A percentile compares a stretch with the other conserved stretches of the same genome.
These are phyloP conservation scores for Gryon sp. DNA, from an alignment of 1,140 invertebrate genomes.

Conservation along the genomic window DNA sequence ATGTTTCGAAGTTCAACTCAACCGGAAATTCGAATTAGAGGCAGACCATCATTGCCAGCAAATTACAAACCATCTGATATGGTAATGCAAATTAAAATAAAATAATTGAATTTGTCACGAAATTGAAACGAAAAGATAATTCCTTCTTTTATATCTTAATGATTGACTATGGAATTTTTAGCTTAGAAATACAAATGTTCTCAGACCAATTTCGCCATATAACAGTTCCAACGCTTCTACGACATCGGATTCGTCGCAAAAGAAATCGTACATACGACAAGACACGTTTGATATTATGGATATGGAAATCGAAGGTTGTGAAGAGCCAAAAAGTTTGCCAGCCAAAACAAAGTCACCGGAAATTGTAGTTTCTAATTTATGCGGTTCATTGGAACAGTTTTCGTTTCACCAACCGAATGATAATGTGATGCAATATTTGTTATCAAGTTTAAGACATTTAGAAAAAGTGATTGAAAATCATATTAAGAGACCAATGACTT, in stretches of 20 bases:
- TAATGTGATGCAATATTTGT: conserved; percentile 51
- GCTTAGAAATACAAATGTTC: not conserved
- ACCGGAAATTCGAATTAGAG: conserved; percentile 20
- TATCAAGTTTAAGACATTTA: conserved; percentile 52
- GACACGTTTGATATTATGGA: conserved; percentile 49
- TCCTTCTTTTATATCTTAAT: no score
- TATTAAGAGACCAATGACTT: conserved; percentile 21
- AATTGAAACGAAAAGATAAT: no score
- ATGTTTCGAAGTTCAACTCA: conserved; percentile 58
- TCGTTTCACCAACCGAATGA: conserved; percentile 61
- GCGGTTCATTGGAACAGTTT: conserved; percentile 57
- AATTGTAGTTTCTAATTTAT: conserved; percentile 44
- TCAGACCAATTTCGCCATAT: not conserved
- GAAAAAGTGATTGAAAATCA: conserved; percentile 62
- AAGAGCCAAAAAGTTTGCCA: conserved; percentile 60
- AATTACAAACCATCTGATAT: conserved; percentile 20
- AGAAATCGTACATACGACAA: conserved; percentile 18
- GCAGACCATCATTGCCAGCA: conserved; percentile 14
- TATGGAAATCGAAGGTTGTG: conserved; percentile 36
- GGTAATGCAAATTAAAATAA: conserved; percentile 16
- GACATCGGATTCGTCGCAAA: conserved; percentile 7
- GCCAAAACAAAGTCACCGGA: conserved; percentile 50
- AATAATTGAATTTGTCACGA: no score
- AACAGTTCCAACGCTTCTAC: conserved; percentile 7
- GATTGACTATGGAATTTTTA: no score